Conservation (phyloP, 2,797 vertebrate genomes). For the Acanthurus lineatus region DNA sequence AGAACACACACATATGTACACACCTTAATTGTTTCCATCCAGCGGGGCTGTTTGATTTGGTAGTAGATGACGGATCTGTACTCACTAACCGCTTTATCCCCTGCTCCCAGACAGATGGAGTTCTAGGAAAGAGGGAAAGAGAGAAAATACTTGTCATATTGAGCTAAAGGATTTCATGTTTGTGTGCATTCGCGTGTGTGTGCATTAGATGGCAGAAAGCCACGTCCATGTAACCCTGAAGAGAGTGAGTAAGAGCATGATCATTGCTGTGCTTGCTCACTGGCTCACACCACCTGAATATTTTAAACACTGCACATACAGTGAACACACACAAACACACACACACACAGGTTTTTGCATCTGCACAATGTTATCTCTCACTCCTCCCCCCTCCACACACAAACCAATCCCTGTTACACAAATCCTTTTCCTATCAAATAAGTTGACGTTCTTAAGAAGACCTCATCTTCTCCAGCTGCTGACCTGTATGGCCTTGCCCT, state of each 20-base stretch:
- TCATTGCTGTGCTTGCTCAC: conserved; percentile 33
- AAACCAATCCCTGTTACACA: conserved; percentile 3
- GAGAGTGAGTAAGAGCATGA: conserved; percentile 45
- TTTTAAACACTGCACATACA: neutral
- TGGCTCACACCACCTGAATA: conserved; percentile 42
- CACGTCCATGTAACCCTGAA: conserved; percentile 23
- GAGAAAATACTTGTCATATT: conserved; percentile 24
- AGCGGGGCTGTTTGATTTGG: conserved; percentile 96
- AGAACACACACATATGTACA: conserved; percentile 36
- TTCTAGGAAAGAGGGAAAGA: conserved; percentile 76
- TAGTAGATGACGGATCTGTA: conserved; percentile 97
- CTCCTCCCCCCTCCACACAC: neutral
- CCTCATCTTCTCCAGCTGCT: conserved; percentile 48
- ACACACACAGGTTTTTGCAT: conserved; percentile 1
- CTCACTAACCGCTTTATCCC: conserved; percentile 91
- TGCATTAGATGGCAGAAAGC: conserved; percentile 30
- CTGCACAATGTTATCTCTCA: conserved; percentile 11
- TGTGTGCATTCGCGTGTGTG: too few species aligned
- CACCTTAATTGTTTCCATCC: conserved; percentile 98
- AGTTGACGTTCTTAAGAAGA: neutral
- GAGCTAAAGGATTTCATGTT: conserved; percentile 36
- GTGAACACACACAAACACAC: conserved; percentile 4
- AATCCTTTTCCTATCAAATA: conserved; percentile 17
- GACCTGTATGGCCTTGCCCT: conserved; percentile 94
- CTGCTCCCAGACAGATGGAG: conserved; percentile 94